A percentile compares a stretch with the other conserved stretches of the same genome.
phyloP scores from a whole-genome alignment of 2,797 vertebrate species.

The Sternotherus odoratus region DNA sequence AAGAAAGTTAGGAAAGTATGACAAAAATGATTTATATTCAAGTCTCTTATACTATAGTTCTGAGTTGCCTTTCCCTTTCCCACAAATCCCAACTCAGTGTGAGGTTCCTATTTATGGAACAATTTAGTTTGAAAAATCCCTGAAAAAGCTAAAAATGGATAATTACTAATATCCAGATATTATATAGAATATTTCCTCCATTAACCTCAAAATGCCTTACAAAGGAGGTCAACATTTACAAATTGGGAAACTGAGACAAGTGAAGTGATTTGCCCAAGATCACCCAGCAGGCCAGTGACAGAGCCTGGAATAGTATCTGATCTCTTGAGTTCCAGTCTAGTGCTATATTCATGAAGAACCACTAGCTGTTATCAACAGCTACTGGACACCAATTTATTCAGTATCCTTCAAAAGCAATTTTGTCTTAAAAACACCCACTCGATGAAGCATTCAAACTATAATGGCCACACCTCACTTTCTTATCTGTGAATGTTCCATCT shows the following conservation, averaged over 20 bases:
- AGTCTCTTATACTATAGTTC: background rate
- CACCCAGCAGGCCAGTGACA: background rate
- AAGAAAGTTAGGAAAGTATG: background rate
- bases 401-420: background rate
- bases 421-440: background rate
- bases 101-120: background rate
- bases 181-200: background rate
- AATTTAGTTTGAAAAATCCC: background rate
- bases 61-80: background rate
- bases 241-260: background rate
- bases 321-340: background rate
- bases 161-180: background rate
- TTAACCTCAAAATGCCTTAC: background rate
- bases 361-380: background rate
- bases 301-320: background rate
- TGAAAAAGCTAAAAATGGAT: background rate
- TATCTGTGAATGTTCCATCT: background rate
- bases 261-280: background rate
- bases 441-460: background rate
- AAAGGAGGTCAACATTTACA: background rate
- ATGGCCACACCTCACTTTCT: background rate
- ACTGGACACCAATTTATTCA: background rate
- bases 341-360: background rate
- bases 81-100: background rate
- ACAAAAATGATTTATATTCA: constrained; percentile 45